phyloP scores from a whole-genome alignment of 2,113 vertebrate species.

The Esox niger region DNA sequence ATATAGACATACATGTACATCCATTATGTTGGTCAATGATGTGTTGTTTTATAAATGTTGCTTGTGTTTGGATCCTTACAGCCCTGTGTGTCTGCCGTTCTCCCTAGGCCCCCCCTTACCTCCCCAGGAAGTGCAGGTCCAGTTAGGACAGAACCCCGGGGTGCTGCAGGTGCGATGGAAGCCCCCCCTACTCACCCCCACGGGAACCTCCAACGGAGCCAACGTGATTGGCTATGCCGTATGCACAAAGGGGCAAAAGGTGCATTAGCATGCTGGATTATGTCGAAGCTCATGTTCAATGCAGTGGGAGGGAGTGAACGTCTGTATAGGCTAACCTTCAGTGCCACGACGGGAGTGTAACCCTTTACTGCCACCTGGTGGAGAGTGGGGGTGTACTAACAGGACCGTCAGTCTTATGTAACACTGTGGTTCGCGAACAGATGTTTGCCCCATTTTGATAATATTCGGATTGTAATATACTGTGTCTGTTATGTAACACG shows the following conservation, averaged over 20 bases:
- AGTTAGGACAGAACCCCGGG: conserved; percentile 77
- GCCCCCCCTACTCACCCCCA: conserved; percentile 79
- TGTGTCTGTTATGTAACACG: background rate
- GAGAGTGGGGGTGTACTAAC: conserved; percentile 26
- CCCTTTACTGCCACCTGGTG: conserved; percentile 65
- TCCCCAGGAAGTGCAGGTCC: conserved; percentile 86
- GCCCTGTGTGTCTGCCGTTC: conserved; percentile 28
- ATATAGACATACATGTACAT: background rate
- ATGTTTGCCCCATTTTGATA: background rate
- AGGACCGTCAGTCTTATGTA: conserved; percentile 22
- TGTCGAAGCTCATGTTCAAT: conserved; percentile 4
- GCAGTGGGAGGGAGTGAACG: background rate
- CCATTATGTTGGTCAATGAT: background rate
- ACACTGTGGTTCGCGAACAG: conserved; percentile 1
- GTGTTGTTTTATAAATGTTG: too few species aligned
- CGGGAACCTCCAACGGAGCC: conserved; percentile 92
- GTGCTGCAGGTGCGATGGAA: conserved; percentile 88
- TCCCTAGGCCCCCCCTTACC: conserved; percentile 86
- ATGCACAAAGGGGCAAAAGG: conserved; percentile 92
- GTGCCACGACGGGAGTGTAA: conserved; percentile 16
- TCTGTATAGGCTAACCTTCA: background rate
- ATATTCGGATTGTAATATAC: background rate
- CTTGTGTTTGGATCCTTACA: conserved; percentile 4
- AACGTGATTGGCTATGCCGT: conserved; percentile 90
- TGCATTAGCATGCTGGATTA: conserved; percentile 38